A percentile compares a stretch with the other conserved stretches of the same genome.
phyloP scores from a whole-genome alignment of 2,113 vertebrate genomes.

The Monopterus albus region DNA sequence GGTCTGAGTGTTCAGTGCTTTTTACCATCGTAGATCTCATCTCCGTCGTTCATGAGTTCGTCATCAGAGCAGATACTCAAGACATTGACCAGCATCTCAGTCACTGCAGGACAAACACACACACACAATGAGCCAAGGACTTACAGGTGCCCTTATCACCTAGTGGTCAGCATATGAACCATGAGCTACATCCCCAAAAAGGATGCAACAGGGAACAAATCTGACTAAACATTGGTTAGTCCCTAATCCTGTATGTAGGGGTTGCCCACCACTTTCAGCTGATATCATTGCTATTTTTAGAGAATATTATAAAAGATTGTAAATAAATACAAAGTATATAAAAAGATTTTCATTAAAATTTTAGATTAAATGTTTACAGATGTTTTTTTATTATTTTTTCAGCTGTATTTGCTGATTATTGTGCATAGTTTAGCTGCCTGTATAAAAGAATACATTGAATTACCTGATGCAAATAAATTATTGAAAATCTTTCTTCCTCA shows the following conservation, averaged over 20 bases:
- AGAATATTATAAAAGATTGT: constrained; percentile 5
- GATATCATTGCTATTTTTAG: constrained; percentile 35
- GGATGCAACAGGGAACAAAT: constrained; percentile 2
- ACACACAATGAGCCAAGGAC: background rate
- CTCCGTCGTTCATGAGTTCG: constrained; percentile 85
- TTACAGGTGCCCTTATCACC: background rate
- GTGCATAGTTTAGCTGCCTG: background rate
- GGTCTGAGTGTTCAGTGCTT: background rate
- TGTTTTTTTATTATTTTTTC: background rate
- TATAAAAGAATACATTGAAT: background rate
- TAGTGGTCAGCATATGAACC: no score
- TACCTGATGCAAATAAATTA: background rate
- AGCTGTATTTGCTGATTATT: background rate
- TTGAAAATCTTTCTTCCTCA: no score
- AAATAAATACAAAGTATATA: no score
- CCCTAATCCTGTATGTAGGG: constrained; percentile 34
- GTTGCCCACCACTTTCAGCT: constrained; percentile 36
- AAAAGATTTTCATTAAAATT: background rate
- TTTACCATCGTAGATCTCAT: constrained; percentile 86
- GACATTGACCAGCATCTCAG: constrained; percentile 88
- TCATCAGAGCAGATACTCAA: constrained; percentile 88
- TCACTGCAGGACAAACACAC: constrained; percentile 73
- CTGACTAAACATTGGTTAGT: constrained; percentile 12
- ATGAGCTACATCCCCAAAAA: no score
- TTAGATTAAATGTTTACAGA: background rate